Base-by-base conservation (phyloP, 2,797 vertebrate genomes). In the Acrossocheilus fasciatus region DNA sequence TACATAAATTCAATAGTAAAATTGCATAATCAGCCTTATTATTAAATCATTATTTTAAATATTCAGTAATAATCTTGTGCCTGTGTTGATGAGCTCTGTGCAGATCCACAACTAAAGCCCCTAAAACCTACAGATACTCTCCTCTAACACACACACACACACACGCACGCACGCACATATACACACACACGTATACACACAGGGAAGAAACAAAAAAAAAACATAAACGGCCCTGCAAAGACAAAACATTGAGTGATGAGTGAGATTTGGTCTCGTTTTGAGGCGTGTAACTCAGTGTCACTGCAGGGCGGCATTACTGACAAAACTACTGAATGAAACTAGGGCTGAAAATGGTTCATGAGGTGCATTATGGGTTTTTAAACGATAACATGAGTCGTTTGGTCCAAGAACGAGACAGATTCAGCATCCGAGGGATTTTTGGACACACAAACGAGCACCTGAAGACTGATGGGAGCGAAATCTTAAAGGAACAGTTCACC, bases 11-110 rank as follows among this genome's bases (percentile, higher is more conserved):
- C 93, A 94, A 95, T 94, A 96, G 94, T 96, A 96, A 96, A 96
- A 96, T 96, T 96, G 96, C 96, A 96, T 96, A 96, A 94, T 96
- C 92, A 95, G 94, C 95, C 95, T 95, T 94, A 91, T 94, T 95
- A 95, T 95, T 94, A 93, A 93, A 94, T 94, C 89, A 70, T 90
- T 93, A 88, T 87, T 90, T 86, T 84, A 94, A 96, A 95, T 95
- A 96, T 89, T 90, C 93, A 95, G 94, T 94, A 93, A 94, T 93
- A 94, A 78, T 89, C 41, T 90, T 94, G 93, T 94, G 94, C 93
- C 95, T 92, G 92, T 91, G 93, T 91, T 92, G 90, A 81, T 89
- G 83, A 79, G 75, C 74, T 78, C 75, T 50, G 43, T 17, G 59
- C 39, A 68, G 75, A 69, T 57, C 73, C 83, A 43, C 64, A 41